Percentiles rank a stretch among this genome's conserved stretches.
Evolutionary conservation across 2,113 vertebrate genomes (phyloP).

Genomic region (Neolamprologus kungweensis): DNA sequence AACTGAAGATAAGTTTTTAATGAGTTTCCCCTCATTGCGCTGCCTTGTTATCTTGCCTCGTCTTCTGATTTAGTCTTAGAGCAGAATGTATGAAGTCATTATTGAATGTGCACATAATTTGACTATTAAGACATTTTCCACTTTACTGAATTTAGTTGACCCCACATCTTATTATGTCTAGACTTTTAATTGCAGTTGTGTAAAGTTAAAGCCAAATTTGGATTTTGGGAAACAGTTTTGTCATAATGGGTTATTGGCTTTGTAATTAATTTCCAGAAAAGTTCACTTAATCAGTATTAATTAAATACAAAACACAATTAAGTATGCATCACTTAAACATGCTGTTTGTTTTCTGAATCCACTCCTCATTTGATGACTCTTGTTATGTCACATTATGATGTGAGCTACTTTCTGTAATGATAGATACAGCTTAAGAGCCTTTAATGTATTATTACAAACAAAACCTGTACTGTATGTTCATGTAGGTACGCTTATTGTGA

Average conservation of each 20-base stretch:
- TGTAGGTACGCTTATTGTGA: background rate
- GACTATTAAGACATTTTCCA: background rate
- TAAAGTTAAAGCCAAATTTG: background rate
- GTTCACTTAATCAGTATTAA: background rate
- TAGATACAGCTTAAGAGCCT: background rate
- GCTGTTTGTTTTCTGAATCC: background rate
- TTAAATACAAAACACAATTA: background rate
- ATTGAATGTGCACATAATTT: background rate
- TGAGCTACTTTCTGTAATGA: background rate
- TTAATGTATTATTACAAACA: background rate
- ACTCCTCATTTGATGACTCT: background rate
- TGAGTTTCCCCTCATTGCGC: background rate
- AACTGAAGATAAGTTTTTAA: slow-evolving; percentile 26
- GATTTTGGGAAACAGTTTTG: background rate
- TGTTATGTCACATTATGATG: background rate
- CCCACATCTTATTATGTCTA: background rate
- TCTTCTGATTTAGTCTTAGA: background rate
- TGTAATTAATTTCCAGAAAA: background rate
- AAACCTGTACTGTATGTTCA: background rate
- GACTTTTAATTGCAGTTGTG: background rate
- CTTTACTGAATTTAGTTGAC: background rate
- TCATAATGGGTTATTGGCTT: background rate
- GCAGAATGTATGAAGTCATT: background rate
- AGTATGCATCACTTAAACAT: background rate
- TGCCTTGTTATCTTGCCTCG: background rate